A percentile compares a stretch with the other conserved stretches of the same genome.
Conservation (phyloP, 1,140 invertebrate species). For the Antheraea pernyi region DNA sequence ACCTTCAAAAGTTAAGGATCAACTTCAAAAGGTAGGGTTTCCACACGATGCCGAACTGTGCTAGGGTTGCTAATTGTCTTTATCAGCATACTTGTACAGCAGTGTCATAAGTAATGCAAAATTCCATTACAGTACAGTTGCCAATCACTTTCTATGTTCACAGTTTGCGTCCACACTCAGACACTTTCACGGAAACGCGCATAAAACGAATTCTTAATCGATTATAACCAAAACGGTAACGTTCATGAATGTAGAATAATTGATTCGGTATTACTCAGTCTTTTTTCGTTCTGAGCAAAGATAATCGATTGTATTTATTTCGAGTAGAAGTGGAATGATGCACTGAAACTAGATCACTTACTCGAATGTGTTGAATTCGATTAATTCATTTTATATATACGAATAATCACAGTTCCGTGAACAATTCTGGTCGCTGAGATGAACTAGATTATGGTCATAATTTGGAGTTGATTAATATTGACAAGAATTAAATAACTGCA, state of each 20-base stretch:
- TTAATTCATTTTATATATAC: not conserved
- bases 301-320: conserved; percentile 37
- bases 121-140: not conserved
- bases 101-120: not conserved
- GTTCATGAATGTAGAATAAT: conserved; percentile 61
- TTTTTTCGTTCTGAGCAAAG: conserved; percentile 51
- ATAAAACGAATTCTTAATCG: conserved; percentile 65
- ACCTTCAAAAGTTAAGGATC: no score
- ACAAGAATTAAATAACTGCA: not conserved
- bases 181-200: conserved; percentile 67
- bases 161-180: conserved; percentile 41
- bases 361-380: not conserved
- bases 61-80: not conserved
- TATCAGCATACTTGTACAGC: not conserved
- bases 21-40: no score
- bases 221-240: conserved; percentile 69
- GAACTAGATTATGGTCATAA: not conserved
- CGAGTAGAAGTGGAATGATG: not conserved
- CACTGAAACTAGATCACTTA: conserved; percentile 8
- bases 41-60: no score
- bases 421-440: not conserved
- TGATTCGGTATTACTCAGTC: conserved; percentile 45
- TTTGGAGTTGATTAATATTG: not conserved
- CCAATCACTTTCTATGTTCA: conserved; percentile 52
- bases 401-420: not conserved